Conservation (phyloP, 2,888 invertebrate species). For the Polymixis lichenea region DNA sequence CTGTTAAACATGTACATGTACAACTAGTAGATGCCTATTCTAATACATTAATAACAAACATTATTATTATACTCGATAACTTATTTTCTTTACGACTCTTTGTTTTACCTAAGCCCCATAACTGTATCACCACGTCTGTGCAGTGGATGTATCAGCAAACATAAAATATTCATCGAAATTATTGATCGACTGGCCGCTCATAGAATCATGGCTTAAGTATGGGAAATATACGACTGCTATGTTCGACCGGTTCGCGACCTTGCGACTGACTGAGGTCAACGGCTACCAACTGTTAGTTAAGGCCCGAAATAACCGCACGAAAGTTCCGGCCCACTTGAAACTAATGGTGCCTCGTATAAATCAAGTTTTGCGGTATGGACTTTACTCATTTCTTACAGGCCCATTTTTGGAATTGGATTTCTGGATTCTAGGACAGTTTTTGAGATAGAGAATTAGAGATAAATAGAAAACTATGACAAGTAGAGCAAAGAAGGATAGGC, state of each 20-base stretch:
- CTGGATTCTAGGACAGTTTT: neutral
- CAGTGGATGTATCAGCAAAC: conserved; percentile 20
- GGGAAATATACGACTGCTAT: conserved; percentile 9
- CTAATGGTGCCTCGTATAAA: neutral
- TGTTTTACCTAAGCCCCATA: conserved; percentile 19
- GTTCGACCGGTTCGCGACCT: conserved; percentile 53
- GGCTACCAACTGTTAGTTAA: conserved; percentile 3
- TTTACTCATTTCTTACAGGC: neutral
- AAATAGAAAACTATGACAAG: neutral
- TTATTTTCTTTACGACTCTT: conserved; percentile 22
- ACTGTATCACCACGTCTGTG: neutral
- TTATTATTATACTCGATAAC: neutral
- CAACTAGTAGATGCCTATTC: neutral
- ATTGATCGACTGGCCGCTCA: conserved; percentile 36
- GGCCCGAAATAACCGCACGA: conserved; percentile 13
- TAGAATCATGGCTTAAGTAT: neutral
- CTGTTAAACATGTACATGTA: conserved; percentile 2
- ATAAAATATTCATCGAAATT: conserved; percentile 16
- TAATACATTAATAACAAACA: neutral
- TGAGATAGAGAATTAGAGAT: neutral
- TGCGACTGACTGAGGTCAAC: conserved; percentile 45
- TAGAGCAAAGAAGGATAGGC: neutral
- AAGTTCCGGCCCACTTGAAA: conserved; percentile 1
- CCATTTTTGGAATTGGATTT: neutral
- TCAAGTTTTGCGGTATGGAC: neutral